A percentile compares a stretch with the other conserved stretches of the same genome.
These are phyloP conservation scores for Lutjanus erythropterus DNA, from an alignment of 2,113 vertebrate species.

Conservation along the genomic window DNA sequence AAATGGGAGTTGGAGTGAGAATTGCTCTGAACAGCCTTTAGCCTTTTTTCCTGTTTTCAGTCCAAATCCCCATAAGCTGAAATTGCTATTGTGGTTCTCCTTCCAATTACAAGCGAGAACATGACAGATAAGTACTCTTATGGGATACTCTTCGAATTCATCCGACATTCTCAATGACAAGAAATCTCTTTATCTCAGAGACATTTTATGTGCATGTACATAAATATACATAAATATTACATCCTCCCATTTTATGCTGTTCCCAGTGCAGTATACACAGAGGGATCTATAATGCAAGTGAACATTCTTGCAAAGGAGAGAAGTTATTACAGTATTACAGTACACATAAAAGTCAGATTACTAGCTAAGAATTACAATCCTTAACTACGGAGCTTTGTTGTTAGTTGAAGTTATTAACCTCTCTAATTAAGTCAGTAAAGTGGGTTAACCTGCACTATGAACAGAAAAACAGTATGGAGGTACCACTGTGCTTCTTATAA, in stretches of 20 bases:
- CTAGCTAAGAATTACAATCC: not conserved
- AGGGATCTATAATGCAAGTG: not conserved
- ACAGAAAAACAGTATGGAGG: no score
- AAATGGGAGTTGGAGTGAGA: not conserved
- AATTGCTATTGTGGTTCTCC: not conserved
- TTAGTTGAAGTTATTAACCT: not conserved
- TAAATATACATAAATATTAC: not conserved
- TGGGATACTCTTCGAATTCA: not conserved
- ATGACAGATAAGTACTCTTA: not conserved
- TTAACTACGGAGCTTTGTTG: not conserved
- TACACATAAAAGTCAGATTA: not conserved
- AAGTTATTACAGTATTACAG: not conserved
- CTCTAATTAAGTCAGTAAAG: not conserved
- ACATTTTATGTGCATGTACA: not conserved
- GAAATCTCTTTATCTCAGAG: constrained; percentile 1
- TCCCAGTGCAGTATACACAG: not conserved
- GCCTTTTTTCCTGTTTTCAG: not conserved
- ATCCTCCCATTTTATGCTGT: not conserved
- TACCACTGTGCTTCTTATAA: not conserved
- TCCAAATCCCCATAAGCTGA: not conserved
- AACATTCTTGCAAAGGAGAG: not conserved
- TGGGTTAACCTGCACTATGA: not conserved
- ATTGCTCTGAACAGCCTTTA: not conserved
- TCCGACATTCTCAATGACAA: not conserved
- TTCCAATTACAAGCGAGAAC: constrained; percentile 1